These are phyloP conservation scores for Steinernema khuongi DNA, from an alignment of 1,140 invertebrate genomes.

Conservation along the genomic window DNA sequence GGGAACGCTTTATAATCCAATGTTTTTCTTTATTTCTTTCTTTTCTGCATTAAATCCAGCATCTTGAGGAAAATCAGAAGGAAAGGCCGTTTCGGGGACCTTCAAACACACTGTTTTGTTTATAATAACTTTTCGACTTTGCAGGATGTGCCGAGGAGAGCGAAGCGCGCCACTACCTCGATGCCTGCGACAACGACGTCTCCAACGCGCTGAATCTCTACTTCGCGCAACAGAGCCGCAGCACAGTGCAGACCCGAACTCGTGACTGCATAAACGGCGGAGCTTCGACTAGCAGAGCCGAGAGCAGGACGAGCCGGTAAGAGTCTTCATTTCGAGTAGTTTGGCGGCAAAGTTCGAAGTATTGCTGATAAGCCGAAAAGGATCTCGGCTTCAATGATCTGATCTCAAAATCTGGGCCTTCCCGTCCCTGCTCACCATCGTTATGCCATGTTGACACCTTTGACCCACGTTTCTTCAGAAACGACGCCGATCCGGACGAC, in stretches of 20 bases:
- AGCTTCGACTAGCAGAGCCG: not conserved
- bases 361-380: conserved; percentile 14
- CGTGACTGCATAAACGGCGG: not conserved
- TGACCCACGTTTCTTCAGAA: too few species aligned
- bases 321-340: conserved; percentile 39
- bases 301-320: conserved; percentile 11
- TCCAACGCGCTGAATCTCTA: conserved; percentile 65
- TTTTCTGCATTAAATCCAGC: too few species aligned
- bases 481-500: conserved; percentile 51
- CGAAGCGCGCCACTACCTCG: conserved; percentile 53
- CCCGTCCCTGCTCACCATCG: not conserved
- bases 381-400: too few species aligned
- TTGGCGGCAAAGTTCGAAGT: conserved; percentile 49
- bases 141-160: not conserved
- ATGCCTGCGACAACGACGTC: conserved; percentile 63
- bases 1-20: too few species aligned
- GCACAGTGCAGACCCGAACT: not conserved
- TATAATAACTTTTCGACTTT: not conserved
- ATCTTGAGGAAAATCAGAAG: too few species aligned
- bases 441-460: not conserved
- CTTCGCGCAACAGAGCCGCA: conserved; percentile 54
- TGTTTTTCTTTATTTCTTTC: too few species aligned
- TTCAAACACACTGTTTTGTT: too few species aligned
- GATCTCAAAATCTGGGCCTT: too few species aligned
- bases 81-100: not conserved